phyloP scores from a whole-genome alignment of 2,888 invertebrate species.

The Diaperis boleti region DNA sequence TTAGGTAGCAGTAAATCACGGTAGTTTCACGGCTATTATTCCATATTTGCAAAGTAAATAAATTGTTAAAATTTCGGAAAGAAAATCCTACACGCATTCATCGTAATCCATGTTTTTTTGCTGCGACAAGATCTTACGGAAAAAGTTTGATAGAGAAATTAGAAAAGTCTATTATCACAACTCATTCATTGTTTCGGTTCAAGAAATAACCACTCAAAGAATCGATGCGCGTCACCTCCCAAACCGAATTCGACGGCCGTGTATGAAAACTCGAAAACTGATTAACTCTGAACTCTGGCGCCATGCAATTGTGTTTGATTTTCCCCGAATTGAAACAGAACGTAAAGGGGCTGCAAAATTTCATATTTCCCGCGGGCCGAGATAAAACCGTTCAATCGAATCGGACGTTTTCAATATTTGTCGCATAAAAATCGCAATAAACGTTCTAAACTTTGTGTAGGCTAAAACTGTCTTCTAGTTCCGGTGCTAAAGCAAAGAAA shows the following conservation, averaged over 20 bases:
- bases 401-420: conserved; percentile 18
- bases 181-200: conserved; percentile 49
- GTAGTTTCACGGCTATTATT: no score
- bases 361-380: conserved; percentile 19
- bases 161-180: no score
- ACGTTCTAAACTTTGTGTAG: conserved; percentile 10
- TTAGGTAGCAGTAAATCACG: no score
- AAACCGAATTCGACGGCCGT: conserved; percentile 7
- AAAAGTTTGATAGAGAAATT: no score
- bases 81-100: no score
- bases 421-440: conserved; percentile 4
- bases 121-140: no score
- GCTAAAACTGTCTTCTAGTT: conserved; percentile 11
- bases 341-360: conserved; percentile 10
- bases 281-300: conserved; percentile 18
- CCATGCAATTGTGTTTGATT: conserved; percentile 11
- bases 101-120: no score
- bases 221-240: conserved; percentile 20
- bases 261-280: conserved; percentile 24
- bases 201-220: conserved; percentile 33
- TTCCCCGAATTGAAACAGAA: background rate
- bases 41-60: no score
- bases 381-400: background rate
- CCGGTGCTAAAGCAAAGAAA: conserved; percentile 28
- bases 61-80: no score